Percentiles rank a stretch among this genome's conserved stretches.
phyloP scores from a whole-genome alignment of 1,140 invertebrate genomes.

The Batillaria attramentaria region DNA sequence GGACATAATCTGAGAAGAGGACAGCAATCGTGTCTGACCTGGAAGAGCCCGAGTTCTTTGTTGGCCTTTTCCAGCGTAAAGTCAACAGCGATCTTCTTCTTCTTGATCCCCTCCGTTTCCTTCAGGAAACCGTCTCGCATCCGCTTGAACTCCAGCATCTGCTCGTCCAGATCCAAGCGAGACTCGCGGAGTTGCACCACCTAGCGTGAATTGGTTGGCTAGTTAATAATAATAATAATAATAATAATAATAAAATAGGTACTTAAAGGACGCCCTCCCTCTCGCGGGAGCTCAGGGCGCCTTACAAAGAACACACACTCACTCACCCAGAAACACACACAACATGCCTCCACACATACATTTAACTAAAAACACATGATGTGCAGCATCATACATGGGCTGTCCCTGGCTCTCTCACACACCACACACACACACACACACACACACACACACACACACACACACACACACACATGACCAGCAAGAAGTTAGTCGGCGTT shows the following conservation, averaged over 20 bases:
- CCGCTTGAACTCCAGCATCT: conserved; percentile 8
- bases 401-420: no score
- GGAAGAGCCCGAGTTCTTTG: not conserved
- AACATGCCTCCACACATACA: not conserved
- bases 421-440: no score
- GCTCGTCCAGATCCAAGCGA: conserved; percentile 11
- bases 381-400: no score
- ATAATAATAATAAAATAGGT: no score
- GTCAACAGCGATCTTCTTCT: not conserved
- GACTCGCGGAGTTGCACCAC: not conserved
- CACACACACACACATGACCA: no score
- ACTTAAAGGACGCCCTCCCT: no score
- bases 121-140: not conserved
- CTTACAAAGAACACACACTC: not conserved
- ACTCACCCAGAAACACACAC: not conserved
- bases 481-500: no score
- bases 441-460: no score
- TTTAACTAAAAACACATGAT: not conserved
- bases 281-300: not conserved
- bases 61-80: not conserved
- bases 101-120: not conserved
- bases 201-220: not conserved
- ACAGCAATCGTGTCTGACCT: not conserved
- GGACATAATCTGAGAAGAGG: not conserved
- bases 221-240: no score